phyloP scores from a whole-genome alignment of 2,113 vertebrate species.

The Aleadryas rufinucha region DNA sequence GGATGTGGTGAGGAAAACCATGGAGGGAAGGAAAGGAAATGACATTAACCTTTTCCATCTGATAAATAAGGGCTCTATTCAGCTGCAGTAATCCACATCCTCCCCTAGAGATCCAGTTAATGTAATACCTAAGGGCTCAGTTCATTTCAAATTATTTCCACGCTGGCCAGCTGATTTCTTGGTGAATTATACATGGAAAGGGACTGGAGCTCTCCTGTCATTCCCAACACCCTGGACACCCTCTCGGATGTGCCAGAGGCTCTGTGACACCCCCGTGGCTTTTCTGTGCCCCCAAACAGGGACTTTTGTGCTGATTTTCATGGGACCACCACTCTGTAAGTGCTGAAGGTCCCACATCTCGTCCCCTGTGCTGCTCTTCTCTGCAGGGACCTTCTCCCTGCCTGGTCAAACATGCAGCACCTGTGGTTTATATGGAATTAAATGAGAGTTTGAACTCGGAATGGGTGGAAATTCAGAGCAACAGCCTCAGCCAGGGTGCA shows the following conservation, averaged over 20 bases:
- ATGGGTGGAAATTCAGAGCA: background rate
- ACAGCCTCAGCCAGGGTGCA: background rate
- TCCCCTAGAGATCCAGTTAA: slow-evolving; percentile 43
- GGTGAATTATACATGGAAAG: slow-evolving; percentile 7
- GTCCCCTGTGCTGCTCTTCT: background rate
- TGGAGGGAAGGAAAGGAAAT: slow-evolving; percentile 55
- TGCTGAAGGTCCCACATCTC: background rate
- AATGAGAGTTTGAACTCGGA: background rate
- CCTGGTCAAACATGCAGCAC: background rate
- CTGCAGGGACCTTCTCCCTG: background rate
- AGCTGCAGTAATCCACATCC: slow-evolving; percentile 62
- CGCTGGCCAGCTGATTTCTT: slow-evolving; percentile 47
- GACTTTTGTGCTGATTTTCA: background rate
- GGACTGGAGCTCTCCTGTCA: background rate
- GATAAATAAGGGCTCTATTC: slow-evolving; percentile 64
- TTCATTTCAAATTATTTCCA: slow-evolving; percentile 52
- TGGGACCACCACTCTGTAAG: background rate
- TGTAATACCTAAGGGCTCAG: slow-evolving; percentile 56
- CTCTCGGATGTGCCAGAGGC: background rate
- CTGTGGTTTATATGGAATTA: background rate
- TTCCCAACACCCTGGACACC: background rate
- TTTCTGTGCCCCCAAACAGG: background rate
- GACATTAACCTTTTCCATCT: slow-evolving; percentile 65
- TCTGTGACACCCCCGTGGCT: background rate
- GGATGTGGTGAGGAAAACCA: slow-evolving; percentile 39